phyloP scores from a whole-genome alignment of 1,140 invertebrate genomes.

The Tyrophagus putrescentiae region DNA sequence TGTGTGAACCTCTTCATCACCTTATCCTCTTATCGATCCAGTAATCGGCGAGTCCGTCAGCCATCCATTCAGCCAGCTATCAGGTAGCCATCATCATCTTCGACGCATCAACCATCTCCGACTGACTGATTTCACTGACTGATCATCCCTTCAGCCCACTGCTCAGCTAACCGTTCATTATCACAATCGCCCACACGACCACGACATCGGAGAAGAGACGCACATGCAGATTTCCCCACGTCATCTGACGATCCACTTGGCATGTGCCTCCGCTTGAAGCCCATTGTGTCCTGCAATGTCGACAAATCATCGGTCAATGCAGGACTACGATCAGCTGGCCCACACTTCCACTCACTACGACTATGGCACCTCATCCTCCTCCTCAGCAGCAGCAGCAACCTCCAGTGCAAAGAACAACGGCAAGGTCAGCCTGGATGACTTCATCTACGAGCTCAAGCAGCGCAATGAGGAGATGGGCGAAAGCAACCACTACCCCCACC shows the following conservation, averaged over 20 bases:
- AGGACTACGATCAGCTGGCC: neutral
- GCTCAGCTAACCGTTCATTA: too few species aligned
- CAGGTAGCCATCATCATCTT: too few species aligned
- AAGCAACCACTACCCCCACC: neutral
- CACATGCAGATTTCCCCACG: too few species aligned
- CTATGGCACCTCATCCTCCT: neutral
- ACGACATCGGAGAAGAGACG: too few species aligned
- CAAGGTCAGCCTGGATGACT: slow-evolving; percentile 4
- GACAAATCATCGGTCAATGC: neutral
- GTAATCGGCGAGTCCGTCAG: too few species aligned
- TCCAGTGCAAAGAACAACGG: neutral
- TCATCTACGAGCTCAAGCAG: slow-evolving; percentile 12
- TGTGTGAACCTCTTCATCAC: too few species aligned
- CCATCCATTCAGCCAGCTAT: too few species aligned
- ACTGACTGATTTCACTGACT: too few species aligned
- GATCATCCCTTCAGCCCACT: too few species aligned
- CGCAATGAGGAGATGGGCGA: neutral
- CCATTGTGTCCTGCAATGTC: neutral
- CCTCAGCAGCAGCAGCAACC: neutral
- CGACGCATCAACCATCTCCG: too few species aligned
- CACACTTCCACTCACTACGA: slow-evolving; percentile 2
- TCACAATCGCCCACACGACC: too few species aligned
- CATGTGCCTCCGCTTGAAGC: neutral
- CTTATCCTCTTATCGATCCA: too few species aligned
- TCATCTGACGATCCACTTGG: neutral